Percentiles rank a stretch among this genome's conserved stretches.
These are phyloP conservation scores for Tenthredo notha DNA, from an alignment of 2,888 invertebrate species.

Conservation along the genomic window DNA sequence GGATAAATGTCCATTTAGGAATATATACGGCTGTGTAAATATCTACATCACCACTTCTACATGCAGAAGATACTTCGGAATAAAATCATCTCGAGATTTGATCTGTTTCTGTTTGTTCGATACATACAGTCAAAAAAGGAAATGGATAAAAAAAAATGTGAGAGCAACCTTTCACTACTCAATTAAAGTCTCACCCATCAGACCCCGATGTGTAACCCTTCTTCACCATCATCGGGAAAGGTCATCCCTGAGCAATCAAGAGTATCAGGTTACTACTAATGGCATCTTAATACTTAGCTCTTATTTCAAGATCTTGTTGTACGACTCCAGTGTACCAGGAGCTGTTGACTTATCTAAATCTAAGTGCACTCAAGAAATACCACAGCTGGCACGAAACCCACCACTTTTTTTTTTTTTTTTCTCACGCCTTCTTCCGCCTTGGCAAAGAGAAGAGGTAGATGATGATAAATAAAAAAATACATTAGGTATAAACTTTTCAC, in stretches of 20 bases:
- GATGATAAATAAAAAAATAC: neutral
- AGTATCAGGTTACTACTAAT: constrained; percentile 58
- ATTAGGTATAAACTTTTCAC: neutral
- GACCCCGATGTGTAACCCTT: neutral
- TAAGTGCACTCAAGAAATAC: constrained; percentile 48
- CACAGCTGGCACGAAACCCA: constrained; percentile 32
- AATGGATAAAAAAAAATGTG: neutral
- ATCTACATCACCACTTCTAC: neutral
- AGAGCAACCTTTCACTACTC: neutral
- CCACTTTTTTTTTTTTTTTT: neutral
- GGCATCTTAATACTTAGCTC: constrained; percentile 52
- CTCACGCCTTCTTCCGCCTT: neutral
- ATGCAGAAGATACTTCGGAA: neutral
- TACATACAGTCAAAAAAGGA: neutral
- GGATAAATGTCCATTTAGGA: neutral
- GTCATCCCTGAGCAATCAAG: constrained; percentile 53
- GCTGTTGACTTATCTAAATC: constrained; percentile 37
- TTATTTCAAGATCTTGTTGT: constrained; percentile 17
- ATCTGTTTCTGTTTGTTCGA: neutral
- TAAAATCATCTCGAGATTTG: neutral
- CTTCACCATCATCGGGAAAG: neutral
- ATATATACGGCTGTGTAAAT: neutral
- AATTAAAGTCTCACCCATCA: constrained; percentile 5
- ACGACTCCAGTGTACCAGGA: constrained; percentile 30
- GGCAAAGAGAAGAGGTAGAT: neutral